These are phyloP conservation scores for Mesocentrotus franciscanus DNA, from an alignment of 53 echinoderm and acorn worm genomes.

Conservation along the genomic window DNA sequence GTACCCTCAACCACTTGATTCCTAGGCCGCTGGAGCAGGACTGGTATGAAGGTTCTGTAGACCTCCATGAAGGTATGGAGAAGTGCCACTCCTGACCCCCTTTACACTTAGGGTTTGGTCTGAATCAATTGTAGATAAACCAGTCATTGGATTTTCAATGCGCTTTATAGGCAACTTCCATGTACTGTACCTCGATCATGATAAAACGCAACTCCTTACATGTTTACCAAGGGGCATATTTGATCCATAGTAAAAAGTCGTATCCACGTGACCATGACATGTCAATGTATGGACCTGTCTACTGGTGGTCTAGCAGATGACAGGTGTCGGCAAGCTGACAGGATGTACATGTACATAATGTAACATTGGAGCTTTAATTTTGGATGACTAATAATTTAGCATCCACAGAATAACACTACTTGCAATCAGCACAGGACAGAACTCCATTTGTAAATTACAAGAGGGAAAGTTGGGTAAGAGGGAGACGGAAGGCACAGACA, in stretches of 20 bases:
- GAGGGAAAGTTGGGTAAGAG: neutral
- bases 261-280: neutral
- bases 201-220: neutral
- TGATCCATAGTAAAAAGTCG: neutral
- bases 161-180: neutral
- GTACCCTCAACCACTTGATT: too few relatives aligned
- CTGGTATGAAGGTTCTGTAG: too few relatives aligned
- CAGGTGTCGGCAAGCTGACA: neutral
- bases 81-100: too few relatives aligned
- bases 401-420: neutral
- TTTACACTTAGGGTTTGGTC: too few relatives aligned
- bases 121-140: neutral
- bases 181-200: neutral
- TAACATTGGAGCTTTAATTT: too few relatives aligned
- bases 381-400: neutral
- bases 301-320: neutral
- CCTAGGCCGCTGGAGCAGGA: too few relatives aligned
- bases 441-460: neutral
- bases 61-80: too few relatives aligned
- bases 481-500: neutral
- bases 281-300: neutral
- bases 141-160: neutral
- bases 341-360: neutral
- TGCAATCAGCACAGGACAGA: neutral
- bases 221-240: neutral